A percentile compares a stretch with the other conserved stretches of the same genome.
These are phyloP conservation scores for Vulpes lagopus DNA, from an alignment of 2,113 vertebrate genomes.

Conservation along the genomic window DNA sequence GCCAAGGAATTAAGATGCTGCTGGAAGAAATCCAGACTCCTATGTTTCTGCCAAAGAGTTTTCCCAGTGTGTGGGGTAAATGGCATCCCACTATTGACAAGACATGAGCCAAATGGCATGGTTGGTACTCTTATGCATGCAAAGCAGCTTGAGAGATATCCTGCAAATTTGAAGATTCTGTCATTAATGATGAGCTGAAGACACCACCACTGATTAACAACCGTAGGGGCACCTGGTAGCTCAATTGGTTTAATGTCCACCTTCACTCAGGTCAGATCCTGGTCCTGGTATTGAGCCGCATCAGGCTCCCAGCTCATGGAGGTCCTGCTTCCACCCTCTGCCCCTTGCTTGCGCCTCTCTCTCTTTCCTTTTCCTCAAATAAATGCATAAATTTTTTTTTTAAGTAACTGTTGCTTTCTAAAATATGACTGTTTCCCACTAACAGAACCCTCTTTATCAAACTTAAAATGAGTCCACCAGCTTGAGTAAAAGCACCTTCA, in stretches of 20 bases:
- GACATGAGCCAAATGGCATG: conserved; percentile 83
- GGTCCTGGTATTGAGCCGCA: too few relatives aligned
- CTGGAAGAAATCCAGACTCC: conserved; percentile 84
- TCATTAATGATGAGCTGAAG: conserved; percentile 64
- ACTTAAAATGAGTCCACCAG: conserved; percentile 56
- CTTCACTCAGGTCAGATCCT: too few relatives aligned
- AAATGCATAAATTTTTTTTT: too few relatives aligned
- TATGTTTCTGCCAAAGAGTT: conserved; percentile 83
- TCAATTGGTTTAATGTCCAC: too few relatives aligned
- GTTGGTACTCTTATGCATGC: conserved; percentile 83
- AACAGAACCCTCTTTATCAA: conserved; percentile 43
- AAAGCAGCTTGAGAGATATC: conserved; percentile 81
- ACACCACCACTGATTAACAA: conserved; percentile 67
- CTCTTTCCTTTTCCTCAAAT: too few relatives aligned
- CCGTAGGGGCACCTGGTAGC: too few relatives aligned
- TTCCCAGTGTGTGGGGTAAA: conserved; percentile 84
- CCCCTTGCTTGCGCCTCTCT: too few relatives aligned
- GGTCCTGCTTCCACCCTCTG: too few relatives aligned
- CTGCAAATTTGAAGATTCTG: conserved; percentile 68
- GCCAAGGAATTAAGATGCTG: conserved; percentile 86
- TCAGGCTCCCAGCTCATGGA: too few relatives aligned
- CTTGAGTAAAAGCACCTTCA: conserved; percentile 61
- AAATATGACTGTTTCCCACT: conserved; percentile 53
- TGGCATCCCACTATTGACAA: conserved; percentile 85
- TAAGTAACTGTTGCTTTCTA: conserved; percentile 54